Evolutionary conservation across 2,797 vertebrate species (phyloP).

Genomic region (Notolepis coatsorum): DNA sequence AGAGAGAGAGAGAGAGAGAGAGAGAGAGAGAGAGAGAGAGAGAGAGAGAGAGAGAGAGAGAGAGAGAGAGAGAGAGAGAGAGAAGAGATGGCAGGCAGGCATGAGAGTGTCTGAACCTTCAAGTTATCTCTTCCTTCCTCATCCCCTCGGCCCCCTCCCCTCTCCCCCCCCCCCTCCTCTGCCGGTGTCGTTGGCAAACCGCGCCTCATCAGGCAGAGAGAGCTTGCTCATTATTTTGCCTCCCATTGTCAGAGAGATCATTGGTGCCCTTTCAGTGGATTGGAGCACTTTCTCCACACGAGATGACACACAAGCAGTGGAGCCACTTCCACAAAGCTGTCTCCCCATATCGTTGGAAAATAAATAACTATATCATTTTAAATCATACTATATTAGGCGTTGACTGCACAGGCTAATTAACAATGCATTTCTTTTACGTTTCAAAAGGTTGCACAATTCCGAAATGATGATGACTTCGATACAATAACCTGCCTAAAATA

Average conservation of each 20-base stretch:
- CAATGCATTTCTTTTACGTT: too few relatives aligned
- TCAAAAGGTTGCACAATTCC: too few relatives aligned
- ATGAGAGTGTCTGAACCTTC: conserved; percentile 45
- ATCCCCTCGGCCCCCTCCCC: conserved; percentile 40
- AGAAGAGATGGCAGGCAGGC: conserved; percentile 34
- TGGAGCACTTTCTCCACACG: conserved; percentile 53
- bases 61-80: conserved; percentile 2
- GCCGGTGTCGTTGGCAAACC: conserved; percentile 44
- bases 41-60: conserved; percentile 3
- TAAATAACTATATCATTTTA: too few relatives aligned
- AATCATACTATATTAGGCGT: too few relatives aligned
- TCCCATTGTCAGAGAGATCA: conserved; percentile 64
- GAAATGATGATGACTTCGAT: too few relatives aligned
- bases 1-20: conserved; percentile 1
- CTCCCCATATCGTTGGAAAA: too few relatives aligned
- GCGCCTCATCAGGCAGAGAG: conserved; percentile 40
- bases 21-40: background rate
- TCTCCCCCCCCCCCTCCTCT: conserved; percentile 30
- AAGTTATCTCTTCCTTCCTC: conserved; percentile 45
- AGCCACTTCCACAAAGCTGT: too few relatives aligned
- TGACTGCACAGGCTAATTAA: too few relatives aligned
- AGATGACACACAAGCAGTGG: conserved; percentile 62
- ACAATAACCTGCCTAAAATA: too few relatives aligned
- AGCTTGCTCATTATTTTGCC: conserved; percentile 64
- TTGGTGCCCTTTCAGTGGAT: conserved; percentile 56